Conservation (phyloP, 2,113 vertebrate genomes). For the Cololabis saira region DNA sequence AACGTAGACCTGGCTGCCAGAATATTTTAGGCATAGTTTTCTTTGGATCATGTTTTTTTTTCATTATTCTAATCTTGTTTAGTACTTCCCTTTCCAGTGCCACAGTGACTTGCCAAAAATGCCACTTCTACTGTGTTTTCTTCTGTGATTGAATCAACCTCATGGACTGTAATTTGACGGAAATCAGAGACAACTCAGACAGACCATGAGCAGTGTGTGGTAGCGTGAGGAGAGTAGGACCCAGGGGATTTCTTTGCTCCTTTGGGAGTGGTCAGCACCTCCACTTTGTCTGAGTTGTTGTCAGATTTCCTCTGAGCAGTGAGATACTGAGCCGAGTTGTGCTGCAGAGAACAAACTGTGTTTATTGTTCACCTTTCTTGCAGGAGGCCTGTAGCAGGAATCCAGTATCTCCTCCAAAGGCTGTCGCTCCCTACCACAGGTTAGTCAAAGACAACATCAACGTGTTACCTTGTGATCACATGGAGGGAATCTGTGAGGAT, state of each 20-base stretch:
- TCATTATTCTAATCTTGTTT: not conserved
- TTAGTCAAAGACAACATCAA: constrained; percentile 63
- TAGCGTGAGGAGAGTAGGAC: constrained; percentile 77
- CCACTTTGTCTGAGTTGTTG: constrained; percentile 72
- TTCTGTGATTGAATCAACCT: constrained; percentile 40
- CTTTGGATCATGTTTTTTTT: constrained; percentile 17
- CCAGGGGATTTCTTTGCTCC: constrained; percentile 73
- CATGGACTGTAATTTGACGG: constrained; percentile 20
- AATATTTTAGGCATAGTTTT: constrained; percentile 18
- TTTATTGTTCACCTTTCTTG: constrained; percentile 68
- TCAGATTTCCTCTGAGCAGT: constrained; percentile 72
- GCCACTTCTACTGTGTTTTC: constrained; percentile 15
- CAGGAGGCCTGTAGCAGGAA: constrained; percentile 69
- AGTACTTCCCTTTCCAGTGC: constrained; percentile 10
- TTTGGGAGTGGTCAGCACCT: constrained; percentile 81
- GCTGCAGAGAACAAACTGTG: constrained; percentile 48
- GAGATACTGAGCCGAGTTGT: constrained; percentile 54
- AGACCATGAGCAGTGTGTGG: constrained; percentile 36
- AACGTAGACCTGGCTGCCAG: constrained; percentile 39
- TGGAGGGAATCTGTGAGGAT: no score
- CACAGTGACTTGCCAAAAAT: constrained; percentile 4
- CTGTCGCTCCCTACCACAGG: constrained; percentile 69
- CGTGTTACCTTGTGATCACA: not conserved
- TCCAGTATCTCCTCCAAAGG: constrained; percentile 38
- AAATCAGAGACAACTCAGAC: constrained; percentile 52